phyloP scores from a whole-genome alignment of 2,113 vertebrate genomes.

The Anoura caudifer region DNA sequence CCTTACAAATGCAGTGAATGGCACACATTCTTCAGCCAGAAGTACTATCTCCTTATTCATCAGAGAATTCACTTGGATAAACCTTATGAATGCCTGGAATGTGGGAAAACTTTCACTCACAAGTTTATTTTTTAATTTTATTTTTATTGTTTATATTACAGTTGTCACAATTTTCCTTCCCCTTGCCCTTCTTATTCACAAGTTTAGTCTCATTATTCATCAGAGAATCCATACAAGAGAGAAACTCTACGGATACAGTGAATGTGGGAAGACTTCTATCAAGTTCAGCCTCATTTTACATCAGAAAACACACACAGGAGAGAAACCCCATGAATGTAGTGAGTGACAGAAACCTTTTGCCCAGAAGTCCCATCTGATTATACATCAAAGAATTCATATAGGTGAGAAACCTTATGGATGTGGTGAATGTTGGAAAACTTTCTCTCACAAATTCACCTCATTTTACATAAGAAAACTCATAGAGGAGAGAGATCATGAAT shows the following conservation, averaged over 20 bases:
- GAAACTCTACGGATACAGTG: too few species aligned
- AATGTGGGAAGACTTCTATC: too few species aligned
- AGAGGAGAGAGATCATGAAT: background rate
- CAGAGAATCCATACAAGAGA: background rate
- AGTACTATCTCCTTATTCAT: background rate
- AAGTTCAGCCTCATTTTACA: too few species aligned
- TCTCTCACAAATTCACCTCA: constrained; percentile 2
- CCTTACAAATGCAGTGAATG: background rate
- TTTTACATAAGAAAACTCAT: background rate
- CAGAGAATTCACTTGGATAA: constrained; percentile 16
- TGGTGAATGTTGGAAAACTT: background rate
- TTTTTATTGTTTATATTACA: too few species aligned
- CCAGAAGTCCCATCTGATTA: background rate
- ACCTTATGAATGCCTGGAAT: background rate
- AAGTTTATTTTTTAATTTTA: background rate
- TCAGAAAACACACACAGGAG: too few species aligned
- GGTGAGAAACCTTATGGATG: too few species aligned
- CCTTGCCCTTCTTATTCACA: too few species aligned
- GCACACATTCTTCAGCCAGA: background rate
- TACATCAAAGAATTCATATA: background rate
- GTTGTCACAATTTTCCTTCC: too few species aligned
- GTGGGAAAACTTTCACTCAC: background rate
- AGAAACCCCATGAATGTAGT: too few species aligned
- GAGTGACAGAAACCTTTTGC: background rate
- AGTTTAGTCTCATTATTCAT: background rate